Percentiles rank a stretch among this genome's conserved stretches.
Conservation (phyloP, 2,113 vertebrate species). For the Gavialis gangeticus region DNA sequence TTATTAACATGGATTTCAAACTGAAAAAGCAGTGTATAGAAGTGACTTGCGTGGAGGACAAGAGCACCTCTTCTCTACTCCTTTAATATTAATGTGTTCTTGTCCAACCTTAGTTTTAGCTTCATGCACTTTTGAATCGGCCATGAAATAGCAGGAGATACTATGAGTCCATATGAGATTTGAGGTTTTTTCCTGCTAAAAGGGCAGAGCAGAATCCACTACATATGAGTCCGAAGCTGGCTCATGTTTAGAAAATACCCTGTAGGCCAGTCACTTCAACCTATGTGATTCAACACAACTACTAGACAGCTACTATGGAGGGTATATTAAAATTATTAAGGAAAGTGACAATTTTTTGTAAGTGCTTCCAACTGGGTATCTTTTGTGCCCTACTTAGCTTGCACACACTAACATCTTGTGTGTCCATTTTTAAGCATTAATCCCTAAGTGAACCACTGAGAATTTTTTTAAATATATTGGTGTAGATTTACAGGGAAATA, state of each 20-base stretch:
- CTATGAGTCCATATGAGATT: background rate
- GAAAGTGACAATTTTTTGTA: background rate
- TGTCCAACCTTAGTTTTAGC: background rate
- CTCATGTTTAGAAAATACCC: background rate
- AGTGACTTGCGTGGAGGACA: background rate
- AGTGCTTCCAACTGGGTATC: background rate
- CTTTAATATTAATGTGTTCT: background rate
- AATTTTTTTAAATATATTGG: background rate
- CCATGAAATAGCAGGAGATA: background rate
- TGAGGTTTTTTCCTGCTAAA: background rate
- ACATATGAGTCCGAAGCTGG: background rate
- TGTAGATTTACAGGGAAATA: fast-evolving
- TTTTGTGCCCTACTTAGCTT: fast-evolving
- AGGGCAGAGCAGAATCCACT: background rate
- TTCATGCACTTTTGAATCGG: background rate
- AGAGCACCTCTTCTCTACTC: background rate
- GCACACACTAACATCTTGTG: background rate
- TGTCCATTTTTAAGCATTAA: background rate
- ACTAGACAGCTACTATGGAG: background rate
- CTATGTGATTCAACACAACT: background rate
- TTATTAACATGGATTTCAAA: background rate
- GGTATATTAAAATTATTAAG: background rate
- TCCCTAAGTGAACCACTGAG: background rate
- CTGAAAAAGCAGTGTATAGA: background rate
- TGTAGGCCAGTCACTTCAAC: fast-evolving